phyloP scores from a whole-genome alignment of 2,888 invertebrate species.

The Drosophila neotestacea region DNA sequence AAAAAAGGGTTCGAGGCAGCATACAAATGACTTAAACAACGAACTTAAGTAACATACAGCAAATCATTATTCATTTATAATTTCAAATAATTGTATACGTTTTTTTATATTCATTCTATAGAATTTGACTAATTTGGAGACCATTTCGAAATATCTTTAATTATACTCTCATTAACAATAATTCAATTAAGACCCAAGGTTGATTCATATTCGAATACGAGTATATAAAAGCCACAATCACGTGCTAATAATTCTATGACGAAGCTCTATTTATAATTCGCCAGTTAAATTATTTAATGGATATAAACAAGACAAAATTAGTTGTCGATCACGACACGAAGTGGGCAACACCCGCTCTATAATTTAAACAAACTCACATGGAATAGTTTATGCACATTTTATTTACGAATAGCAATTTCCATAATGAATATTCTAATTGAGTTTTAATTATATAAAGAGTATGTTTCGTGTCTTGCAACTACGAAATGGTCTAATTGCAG shows the following conservation, averaged over 20 bases:
- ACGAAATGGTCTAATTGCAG: slow-evolving; percentile 74
- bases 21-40: slow-evolving; percentile 54
- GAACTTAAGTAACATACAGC: slow-evolving; percentile 28
- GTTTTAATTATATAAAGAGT: slow-evolving; percentile 71
- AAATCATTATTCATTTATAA: slow-evolving; percentile 21
- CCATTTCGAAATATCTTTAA: slow-evolving; percentile 12
- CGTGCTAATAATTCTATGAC: slow-evolving; percentile 42
- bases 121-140: slow-evolving; percentile 1
- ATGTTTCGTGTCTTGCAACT: slow-evolving; percentile 51
- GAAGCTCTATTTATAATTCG: slow-evolving; percentile 39
- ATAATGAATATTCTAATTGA: slow-evolving; percentile 77
- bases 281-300: slow-evolving; percentile 36
- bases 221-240: slow-evolving; percentile 19
- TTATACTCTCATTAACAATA: slow-evolving; percentile 14
- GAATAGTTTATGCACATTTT: slow-evolving; percentile 65
- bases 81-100: slow-evolving; percentile 4
- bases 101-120: slow-evolving; percentile 2
- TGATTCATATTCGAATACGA: slow-evolving; percentile 11
- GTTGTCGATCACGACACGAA: slow-evolving; percentile 21
- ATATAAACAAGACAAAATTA: slow-evolving; percentile 27
- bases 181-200: slow-evolving; percentile 10
- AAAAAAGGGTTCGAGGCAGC: background rate
- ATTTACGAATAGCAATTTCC: slow-evolving; percentile 64
- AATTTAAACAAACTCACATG: slow-evolving; percentile 55
- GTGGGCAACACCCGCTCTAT: slow-evolving; percentile 43